phyloP scores from a whole-genome alignment of 64 coral and sea anemone species.

The Anthopleura sola region DNA sequence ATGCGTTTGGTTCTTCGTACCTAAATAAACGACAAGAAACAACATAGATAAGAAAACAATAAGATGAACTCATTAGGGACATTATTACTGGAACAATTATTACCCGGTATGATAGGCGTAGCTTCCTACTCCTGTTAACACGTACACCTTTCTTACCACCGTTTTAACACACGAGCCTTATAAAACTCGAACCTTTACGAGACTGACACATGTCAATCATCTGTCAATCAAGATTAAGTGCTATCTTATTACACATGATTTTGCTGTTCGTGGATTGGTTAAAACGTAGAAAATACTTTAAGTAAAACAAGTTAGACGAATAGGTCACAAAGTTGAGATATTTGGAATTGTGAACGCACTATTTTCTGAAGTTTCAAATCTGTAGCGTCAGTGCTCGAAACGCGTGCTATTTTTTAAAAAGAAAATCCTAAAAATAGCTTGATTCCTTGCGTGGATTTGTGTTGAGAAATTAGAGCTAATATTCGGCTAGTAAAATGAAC shows the following conservation, averaged over 20 bases:
- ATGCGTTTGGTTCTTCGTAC: slow-evolving; percentile 91
- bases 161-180: not conserved
- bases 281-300: not conserved
- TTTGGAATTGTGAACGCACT: too few species aligned
- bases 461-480: too few species aligned
- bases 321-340: not conserved
- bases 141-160: not conserved
- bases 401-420: too few species aligned
- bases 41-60: not conserved
- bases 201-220: not conserved
- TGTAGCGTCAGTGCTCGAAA: not conserved
- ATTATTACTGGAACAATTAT: not conserved
- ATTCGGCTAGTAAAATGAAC: too few species aligned
- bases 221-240: not conserved
- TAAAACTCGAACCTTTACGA: not conserved
- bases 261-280: not conserved
- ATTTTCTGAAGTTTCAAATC: not conserved
- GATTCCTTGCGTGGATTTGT: too few species aligned
- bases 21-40: slow-evolving; percentile 39
- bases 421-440: too few species aligned
- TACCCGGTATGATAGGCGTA: not conserved
- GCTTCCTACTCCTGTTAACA: not conserved
- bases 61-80: not conserved
- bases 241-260: slow-evolving; percentile 6
- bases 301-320: not conserved